Percentiles rank a stretch among this genome's conserved stretches.
Conservation (phyloP, 1,140 invertebrate species). For the Danaus plexippus region DNA sequence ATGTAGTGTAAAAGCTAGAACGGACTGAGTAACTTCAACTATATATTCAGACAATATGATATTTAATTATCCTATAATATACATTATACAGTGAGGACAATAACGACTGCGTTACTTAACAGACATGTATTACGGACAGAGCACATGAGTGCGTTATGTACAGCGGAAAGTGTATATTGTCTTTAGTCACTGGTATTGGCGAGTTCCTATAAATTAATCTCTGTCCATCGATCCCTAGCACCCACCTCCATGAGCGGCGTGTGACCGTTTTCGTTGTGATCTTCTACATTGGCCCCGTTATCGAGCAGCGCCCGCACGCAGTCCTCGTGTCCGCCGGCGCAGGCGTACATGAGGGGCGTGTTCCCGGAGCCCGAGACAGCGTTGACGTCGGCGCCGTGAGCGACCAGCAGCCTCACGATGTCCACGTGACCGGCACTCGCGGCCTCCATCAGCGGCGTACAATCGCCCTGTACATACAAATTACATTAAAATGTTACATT, state of each 20-base stretch:
- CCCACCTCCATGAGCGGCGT: slow-evolving; percentile 95
- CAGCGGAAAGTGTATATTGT: too few relatives aligned
- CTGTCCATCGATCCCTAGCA: too few relatives aligned
- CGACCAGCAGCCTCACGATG: slow-evolving; percentile 92
- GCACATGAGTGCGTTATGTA: too few relatives aligned
- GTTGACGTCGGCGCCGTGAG: slow-evolving; percentile 95
- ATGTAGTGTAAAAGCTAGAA: too few relatives aligned
- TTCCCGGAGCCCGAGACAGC: slow-evolving; percentile 96
- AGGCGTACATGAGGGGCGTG: slow-evolving; percentile 98
- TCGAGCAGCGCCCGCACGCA: slow-evolving; percentile 92
- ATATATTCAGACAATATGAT: too few relatives aligned
- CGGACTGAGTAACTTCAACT: not conserved
- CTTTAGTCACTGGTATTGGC: too few relatives aligned
- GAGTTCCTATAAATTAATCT: too few relatives aligned
- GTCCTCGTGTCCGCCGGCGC: slow-evolving; percentile 94
- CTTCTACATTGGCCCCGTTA: slow-evolving; percentile 95
- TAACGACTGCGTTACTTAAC: too few relatives aligned
- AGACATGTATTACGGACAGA: too few relatives aligned
- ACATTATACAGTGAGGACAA: too few relatives aligned
- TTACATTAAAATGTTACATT: not conserved
- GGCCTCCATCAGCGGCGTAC: slow-evolving; percentile 97
- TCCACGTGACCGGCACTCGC: slow-evolving; percentile 95
- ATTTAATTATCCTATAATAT: too few relatives aligned
- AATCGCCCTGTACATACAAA: slow-evolving; percentile 78
- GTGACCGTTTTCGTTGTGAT: slow-evolving; percentile 99